These are phyloP conservation scores for Spea hammondii DNA, from an alignment of 2,797 vertebrate genomes.

Conservation along the genomic window DNA sequence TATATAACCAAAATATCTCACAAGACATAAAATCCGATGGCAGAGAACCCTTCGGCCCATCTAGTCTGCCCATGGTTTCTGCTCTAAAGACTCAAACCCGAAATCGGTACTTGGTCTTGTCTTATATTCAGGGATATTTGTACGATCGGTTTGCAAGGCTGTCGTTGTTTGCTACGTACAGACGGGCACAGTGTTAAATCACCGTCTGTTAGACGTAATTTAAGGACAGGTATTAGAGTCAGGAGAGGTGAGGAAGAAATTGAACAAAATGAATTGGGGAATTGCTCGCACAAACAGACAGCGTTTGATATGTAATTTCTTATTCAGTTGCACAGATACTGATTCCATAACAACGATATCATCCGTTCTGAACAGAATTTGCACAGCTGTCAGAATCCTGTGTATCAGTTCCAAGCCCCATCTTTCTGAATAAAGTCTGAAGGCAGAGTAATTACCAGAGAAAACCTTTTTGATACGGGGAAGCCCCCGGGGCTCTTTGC, in stretches of 20 bases:
- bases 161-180: no score
- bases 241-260: background rate
- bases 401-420: background rate
- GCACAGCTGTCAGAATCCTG: slow-evolving; percentile 1
- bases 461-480: background rate
- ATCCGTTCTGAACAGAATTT: background rate
- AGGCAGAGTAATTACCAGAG: background rate
- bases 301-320: background rate
- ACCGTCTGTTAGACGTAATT: no score
- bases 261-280: background rate
- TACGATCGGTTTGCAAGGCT: no score
- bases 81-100: no score
- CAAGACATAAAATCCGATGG: no score
- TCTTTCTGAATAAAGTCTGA: background rate
- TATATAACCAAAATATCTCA: no score
- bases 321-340: background rate
- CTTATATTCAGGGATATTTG: no score
- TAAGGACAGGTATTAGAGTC: background rate
- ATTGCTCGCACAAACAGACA: background rate
- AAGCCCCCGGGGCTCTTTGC: background rate
- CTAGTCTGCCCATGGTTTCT: no score
- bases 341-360: background rate
- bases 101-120: no score
- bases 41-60: no score
- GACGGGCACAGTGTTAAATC: no score